Percentiles rank a stretch among this genome's conserved stretches.
These are phyloP conservation scores for Trichogramma dendrolimi DNA, from an alignment of 2,888 invertebrate genomes.

Conservation along the genomic window DNA sequence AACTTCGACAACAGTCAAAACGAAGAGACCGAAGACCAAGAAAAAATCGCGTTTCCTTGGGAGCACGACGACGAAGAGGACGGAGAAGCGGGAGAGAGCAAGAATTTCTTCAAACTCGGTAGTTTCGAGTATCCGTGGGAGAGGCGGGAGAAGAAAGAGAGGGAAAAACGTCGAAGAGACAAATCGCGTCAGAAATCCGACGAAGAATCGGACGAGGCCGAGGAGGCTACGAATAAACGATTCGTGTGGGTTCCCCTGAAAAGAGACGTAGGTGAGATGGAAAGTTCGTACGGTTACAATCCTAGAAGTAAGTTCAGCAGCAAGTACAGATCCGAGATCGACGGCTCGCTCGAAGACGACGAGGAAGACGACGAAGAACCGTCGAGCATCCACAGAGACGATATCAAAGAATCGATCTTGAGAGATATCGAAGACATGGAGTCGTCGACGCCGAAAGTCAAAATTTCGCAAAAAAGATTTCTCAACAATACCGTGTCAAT, in stretches of 20 bases:
- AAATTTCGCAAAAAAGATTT: constrained; percentile 4
- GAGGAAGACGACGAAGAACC: constrained; percentile 9
- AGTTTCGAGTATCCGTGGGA: constrained; percentile 49
- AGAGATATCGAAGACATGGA: constrained; percentile 14
- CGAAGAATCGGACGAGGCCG: constrained; percentile 3
- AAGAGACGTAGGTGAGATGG: constrained; percentile 28
- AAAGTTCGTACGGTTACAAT: constrained; percentile 16
- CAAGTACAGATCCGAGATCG: constrained; percentile 32
- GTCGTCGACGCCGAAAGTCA: constrained; percentile 1
- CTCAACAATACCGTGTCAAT: constrained; percentile 1
- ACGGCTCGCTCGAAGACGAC: constrained; percentile 15
- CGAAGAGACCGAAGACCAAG: constrained; percentile 30
- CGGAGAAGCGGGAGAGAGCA: constrained; percentile 28
- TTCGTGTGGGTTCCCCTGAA: constrained; percentile 25
- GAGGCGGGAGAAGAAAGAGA: constrained; percentile 39
- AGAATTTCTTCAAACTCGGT: constrained; percentile 24
- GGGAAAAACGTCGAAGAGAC: constrained; percentile 29
- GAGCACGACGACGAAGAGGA: constrained; percentile 33
- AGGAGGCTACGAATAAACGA: constrained; percentile 14
- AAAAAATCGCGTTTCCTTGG: constrained; percentile 43
- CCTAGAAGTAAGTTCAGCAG: constrained; percentile 38
- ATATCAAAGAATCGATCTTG: constrained; percentile 28
- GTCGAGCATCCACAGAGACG: constrained; percentile 21
- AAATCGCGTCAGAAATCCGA: constrained; percentile 13
- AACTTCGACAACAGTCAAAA: constrained; percentile 24